Evolutionary conservation across 2,888 invertebrate species (phyloP), one percentile per base, ranked within the genome.

Genomic region (Acrocyrtus sp.): DNA sequence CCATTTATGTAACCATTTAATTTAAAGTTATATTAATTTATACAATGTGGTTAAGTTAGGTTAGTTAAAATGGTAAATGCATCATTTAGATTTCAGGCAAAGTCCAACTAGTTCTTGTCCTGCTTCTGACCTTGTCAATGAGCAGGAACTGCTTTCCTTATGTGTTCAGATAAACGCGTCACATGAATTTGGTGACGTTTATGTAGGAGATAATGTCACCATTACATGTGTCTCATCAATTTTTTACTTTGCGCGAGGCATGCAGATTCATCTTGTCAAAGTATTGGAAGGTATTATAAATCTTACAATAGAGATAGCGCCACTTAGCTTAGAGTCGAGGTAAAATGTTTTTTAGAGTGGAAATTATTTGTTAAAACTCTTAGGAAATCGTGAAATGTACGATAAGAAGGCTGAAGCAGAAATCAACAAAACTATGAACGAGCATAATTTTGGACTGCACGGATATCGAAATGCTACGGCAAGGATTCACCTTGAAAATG

Each of bases 221-320:
- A 41, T 70, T 10, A 63, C 63, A 3, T 70, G 70, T n/a, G 43
- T 58, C 17, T 63, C 70, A 1, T 70, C 70, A 17, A 70, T 70
- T 45, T 57, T 24, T 21, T 70, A 70, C 39, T 63, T 57, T 58
- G 57, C 70, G 4, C 27, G 39, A n/a, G 70, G 70, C 15, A 51
- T 63, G 24, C 8, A 12, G 17, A 26, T 24, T 6, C 8, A 5
- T 68, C 10, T 24, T 50, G 26, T 24, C 4, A n/a, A n/a, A n/a
- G n/a, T n/a, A n/a, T n/a, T n/a, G n/a, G n/a, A n/a, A n/a, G n/a
- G n/a, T n/a, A n/a, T n/a, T n/a, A n/a, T n/a, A n/a, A n/a, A n/a
- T n/a, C n/a, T n/a, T n/a, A n/a, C n/a, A n/a, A n/a, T n/a, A n/a
- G n/a, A 41, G n/a, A 17, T n/a, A 43, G 2, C 21, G 4, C 5